Evolutionary conservation across 2,797 vertebrate species (phyloP), one percentile per base, ranked within the genome.

Genomic region (Ctenopoma multispine): DNA sequence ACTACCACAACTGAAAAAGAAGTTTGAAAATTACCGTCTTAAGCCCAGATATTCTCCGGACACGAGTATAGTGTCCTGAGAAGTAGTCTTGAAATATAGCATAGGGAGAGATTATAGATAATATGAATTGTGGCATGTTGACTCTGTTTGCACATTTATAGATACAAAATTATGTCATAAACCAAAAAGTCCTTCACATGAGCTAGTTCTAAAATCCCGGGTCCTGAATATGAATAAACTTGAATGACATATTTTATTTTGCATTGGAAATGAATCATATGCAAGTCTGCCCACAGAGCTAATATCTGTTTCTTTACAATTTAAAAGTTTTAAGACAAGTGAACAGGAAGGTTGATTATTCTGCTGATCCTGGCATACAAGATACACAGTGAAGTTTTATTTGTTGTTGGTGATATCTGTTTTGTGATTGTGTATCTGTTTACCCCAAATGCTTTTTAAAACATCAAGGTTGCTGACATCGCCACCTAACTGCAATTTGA

Each of bases 401-500:
- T 44, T 64, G 5, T 9, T 40, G 14, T 20, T 21, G 29, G 31
- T 43, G 27, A 75, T 38, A 43, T 55, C 44, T 56, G 12, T 27
- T 41, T 13, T 41, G 40, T 36, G 36, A 11, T 4, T 41, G 12
- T 15, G 15, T 41, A 41, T 46, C 43, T n/a, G 7, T 46, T 53
- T 38, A 29, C 44, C 58, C 36, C 63, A 67, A 74, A 56, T 50
- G 75, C 53, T 71, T 73, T 51, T 72, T 57, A 68, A 71, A 82
- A 38, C 60, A 49, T 46, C 7, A 10, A 9, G 18, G n/a, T 46
- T 46, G 43, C 43, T n/a, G 18, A 20, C 17, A 46, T 15, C 3
- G 43, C 17, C 46, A 82, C 49, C 71, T 86, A 76, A 81, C 51
- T 63, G 36, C 62, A 86, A 78, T 60, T 9, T 40, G 29, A n/a